Conservation (phyloP, 2,888 invertebrate species). For the Hirtodrosophila duncani region DNA sequence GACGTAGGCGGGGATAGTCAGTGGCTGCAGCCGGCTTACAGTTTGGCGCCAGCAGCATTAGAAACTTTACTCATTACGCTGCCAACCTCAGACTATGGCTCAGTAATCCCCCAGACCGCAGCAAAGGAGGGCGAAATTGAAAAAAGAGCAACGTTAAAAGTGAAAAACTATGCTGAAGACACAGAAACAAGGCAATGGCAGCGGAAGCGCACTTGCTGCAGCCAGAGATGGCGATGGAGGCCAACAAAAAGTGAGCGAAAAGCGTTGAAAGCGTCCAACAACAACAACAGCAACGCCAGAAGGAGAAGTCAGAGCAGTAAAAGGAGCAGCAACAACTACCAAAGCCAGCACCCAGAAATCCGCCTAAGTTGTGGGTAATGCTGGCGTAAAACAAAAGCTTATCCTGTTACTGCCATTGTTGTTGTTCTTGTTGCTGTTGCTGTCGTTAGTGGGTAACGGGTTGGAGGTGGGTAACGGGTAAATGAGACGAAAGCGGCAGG, state of each 20-base stretch:
- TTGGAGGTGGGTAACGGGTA: constrained; percentile 1
- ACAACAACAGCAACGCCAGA: constrained; percentile 12
- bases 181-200: constrained; percentile 22
- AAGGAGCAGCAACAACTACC: constrained; percentile 14
- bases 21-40: constrained; percentile 42
- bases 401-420: constrained; percentile 57
- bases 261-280: constrained; percentile 57
- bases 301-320: neutral
- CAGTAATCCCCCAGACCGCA: constrained; percentile 63
- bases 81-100: constrained; percentile 63
- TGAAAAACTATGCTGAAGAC: constrained; percentile 70
- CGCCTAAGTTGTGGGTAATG: constrained; percentile 72
- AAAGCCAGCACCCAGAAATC: constrained; percentile 48
- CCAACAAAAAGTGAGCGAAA: constrained; percentile 46
- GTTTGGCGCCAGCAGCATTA: constrained; percentile 66
- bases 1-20: no score
- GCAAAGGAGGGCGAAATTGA: constrained; percentile 44
- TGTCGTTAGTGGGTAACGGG: constrained; percentile 7
- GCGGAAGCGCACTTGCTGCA: neutral
- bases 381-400: constrained; percentile 72
- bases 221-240: constrained; percentile 1
- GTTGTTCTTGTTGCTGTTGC: constrained; percentile 6
- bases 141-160: constrained; percentile 49
- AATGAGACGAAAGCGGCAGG: no score
- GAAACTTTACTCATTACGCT: constrained; percentile 72